phyloP scores from a whole-genome alignment of 2,888 invertebrate species.

The Lacanobia wlatinum region DNA sequence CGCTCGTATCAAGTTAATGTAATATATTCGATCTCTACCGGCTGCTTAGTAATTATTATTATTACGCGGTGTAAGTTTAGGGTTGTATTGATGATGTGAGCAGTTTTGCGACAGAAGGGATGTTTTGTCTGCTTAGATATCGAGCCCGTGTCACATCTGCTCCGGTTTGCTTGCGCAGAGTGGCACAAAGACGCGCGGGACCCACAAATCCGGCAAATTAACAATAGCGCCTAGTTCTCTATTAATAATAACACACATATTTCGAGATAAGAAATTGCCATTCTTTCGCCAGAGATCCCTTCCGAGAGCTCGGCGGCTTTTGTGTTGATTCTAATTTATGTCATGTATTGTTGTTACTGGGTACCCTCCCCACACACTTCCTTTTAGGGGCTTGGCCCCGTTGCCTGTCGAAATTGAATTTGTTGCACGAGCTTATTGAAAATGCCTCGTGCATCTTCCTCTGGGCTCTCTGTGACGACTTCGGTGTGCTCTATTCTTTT shows the following conservation, averaged over 20 bases:
- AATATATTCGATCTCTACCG: slow-evolving; percentile 66
- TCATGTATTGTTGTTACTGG: slow-evolving; percentile 87
- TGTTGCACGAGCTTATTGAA: slow-evolving; percentile 86
- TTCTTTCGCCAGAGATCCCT: slow-evolving; percentile 89
- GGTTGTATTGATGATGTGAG: slow-evolving; percentile 77
- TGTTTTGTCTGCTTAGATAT: slow-evolving; percentile 78
- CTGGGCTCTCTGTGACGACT: slow-evolving; percentile 65
- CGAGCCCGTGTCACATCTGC: slow-evolving; percentile 84
- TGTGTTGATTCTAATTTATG: slow-evolving; percentile 90
- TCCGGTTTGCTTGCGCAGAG: slow-evolving; percentile 81
- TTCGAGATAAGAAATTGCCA: slow-evolving; percentile 89
- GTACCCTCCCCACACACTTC: slow-evolving; percentile 88
- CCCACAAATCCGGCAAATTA: slow-evolving; percentile 81
- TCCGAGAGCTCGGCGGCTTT: slow-evolving; percentile 87
- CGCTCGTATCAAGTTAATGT: slow-evolving; percentile 59
- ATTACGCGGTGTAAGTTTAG: slow-evolving; percentile 71
- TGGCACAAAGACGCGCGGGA: slow-evolving; percentile 76
- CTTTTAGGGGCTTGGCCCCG: slow-evolving; percentile 84
- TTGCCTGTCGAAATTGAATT: slow-evolving; percentile 83
- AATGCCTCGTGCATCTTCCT: slow-evolving; percentile 78
- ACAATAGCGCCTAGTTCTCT: slow-evolving; percentile 84
- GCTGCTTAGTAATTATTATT: slow-evolving; percentile 72
- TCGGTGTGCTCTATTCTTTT: slow-evolving; percentile 40
- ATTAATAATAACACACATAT: slow-evolving; percentile 86
- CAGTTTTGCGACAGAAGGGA: slow-evolving; percentile 75